Conservation (phyloP, 1,140 invertebrate genomes). For the Drosophila sucinea region DNA sequence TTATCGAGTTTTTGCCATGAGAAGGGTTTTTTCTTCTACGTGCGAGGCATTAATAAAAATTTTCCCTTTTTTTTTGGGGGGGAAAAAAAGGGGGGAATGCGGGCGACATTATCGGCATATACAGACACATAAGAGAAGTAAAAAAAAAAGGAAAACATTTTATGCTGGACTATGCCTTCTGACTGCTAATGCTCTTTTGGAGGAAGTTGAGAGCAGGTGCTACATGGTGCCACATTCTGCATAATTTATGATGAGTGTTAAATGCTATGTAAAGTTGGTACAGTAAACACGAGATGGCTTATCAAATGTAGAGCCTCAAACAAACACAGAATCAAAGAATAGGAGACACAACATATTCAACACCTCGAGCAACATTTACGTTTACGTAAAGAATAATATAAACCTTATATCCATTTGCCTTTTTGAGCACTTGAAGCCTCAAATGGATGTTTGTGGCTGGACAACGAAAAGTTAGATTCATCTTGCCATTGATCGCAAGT, state of each 20-base stretch:
- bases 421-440: conserved; percentile 1
- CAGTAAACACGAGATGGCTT: conserved; percentile 54
- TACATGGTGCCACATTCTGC: conserved; percentile 67
- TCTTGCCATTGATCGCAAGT: conserved; percentile 12
- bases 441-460: background rate
- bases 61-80: conserved; percentile 18
- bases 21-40: conserved; percentile 64
- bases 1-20: conserved; percentile 55
- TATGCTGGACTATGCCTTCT: conserved; percentile 44
- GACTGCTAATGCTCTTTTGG: conserved; percentile 71
- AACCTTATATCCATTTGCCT: conserved; percentile 26
- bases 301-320: conserved; percentile 51
- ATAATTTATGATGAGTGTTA: conserved; percentile 74
- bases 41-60: conserved; percentile 62
- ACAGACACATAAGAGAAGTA: conserved; percentile 22
- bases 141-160: conserved; percentile 35
- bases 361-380: conserved; percentile 41
- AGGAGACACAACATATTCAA: conserved; percentile 48
- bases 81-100: conserved; percentile 35
- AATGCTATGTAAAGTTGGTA: conserved; percentile 64
- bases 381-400: too few relatives aligned
- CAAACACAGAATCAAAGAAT: conserved; percentile 34
- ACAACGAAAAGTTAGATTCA: background rate
- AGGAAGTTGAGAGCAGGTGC: conserved; percentile 69
- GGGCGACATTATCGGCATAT: conserved; percentile 61